A percentile compares a stretch with the other conserved stretches of the same genome.
phyloP scores from a whole-genome alignment of 2,888 invertebrate genomes.

The Plusia festucae region DNA sequence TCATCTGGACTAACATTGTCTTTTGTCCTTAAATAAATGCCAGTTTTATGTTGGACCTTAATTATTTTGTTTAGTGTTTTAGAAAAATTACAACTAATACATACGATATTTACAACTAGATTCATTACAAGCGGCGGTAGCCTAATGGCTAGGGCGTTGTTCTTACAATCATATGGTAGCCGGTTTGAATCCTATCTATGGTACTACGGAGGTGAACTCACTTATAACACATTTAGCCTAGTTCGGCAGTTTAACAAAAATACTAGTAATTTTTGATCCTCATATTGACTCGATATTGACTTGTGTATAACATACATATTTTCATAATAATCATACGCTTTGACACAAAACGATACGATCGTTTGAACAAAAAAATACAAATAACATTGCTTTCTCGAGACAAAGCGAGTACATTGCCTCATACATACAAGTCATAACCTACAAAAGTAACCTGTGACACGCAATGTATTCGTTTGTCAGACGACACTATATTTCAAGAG shows the following conservation, averaged over 20 bases:
- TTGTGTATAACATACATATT: neutral
- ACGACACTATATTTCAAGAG: constrained; percentile 8
- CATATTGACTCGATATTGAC: neutral
- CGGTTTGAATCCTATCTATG: too few relatives aligned
- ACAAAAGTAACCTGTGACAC: constrained; percentile 8
- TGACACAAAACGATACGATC: neutral
- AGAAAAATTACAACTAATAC: neutral
- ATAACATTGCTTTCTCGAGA: neutral
- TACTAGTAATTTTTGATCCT: too few relatives aligned
- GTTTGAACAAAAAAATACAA: neutral
- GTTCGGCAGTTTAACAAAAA: too few relatives aligned
- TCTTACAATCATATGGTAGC: too few relatives aligned
- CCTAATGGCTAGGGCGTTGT: too few relatives aligned
- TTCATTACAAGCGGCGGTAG: too few relatives aligned
- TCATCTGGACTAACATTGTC: too few relatives aligned
- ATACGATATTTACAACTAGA: too few relatives aligned
- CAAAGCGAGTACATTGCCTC: neutral
- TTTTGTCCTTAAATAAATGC: too few relatives aligned
- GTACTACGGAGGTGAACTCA: too few relatives aligned
- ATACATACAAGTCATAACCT: constrained; percentile 6
- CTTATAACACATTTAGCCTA: too few relatives aligned
- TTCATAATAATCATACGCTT: neutral
- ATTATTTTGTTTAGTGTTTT: neutral
- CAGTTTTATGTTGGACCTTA: too few relatives aligned
- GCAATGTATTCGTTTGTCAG: constrained; percentile 11